Percentiles rank a stretch among this genome's conserved stretches.
Conservation (phyloP, 2,888 invertebrate genomes). For the Polietes domitor region DNA sequence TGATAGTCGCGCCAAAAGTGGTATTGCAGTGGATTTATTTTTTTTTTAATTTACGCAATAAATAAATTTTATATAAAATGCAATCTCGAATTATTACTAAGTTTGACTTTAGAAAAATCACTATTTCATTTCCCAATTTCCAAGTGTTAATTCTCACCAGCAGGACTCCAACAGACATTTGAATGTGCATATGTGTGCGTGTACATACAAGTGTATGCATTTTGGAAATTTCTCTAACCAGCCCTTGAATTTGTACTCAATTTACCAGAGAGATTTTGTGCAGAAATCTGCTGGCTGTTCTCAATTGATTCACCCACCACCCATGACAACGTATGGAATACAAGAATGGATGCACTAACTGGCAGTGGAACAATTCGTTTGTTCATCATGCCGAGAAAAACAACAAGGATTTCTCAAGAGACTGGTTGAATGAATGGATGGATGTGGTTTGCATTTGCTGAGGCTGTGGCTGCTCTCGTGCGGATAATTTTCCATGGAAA, state of each 20-base stretch:
- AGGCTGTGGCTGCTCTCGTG: constrained; percentile 39
- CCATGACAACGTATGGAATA: not conserved
- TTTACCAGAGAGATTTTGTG: constrained; percentile 17
- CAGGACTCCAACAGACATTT: too few species aligned
- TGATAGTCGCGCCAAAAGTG: too few species aligned
- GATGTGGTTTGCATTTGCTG: constrained; percentile 20
- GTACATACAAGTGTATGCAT: too few species aligned
- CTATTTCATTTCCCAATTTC: too few species aligned
- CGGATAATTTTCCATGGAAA: constrained; percentile 37
- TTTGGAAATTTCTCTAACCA: constrained; percentile 4
- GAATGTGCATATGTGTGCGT: too few species aligned
- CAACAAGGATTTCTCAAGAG: constrained; percentile 31
- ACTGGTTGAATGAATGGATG: not conserved
- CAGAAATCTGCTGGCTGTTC: not conserved
- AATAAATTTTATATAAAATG: too few species aligned
- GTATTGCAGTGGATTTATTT: too few species aligned
- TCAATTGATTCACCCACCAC: not conserved
- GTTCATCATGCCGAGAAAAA: constrained; percentile 3
- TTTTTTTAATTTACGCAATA: too few species aligned
- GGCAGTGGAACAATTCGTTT: not conserved
- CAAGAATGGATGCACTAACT: not conserved
- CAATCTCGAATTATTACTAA: too few species aligned
- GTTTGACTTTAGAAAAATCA: too few species aligned
- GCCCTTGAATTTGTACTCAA: not conserved
- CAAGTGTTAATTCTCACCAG: too few species aligned